Percentiles rank a stretch among this genome's conserved stretches.
phyloP scores from a whole-genome alignment of 2,797 vertebrate genomes.

The Anableps anableps region DNA sequence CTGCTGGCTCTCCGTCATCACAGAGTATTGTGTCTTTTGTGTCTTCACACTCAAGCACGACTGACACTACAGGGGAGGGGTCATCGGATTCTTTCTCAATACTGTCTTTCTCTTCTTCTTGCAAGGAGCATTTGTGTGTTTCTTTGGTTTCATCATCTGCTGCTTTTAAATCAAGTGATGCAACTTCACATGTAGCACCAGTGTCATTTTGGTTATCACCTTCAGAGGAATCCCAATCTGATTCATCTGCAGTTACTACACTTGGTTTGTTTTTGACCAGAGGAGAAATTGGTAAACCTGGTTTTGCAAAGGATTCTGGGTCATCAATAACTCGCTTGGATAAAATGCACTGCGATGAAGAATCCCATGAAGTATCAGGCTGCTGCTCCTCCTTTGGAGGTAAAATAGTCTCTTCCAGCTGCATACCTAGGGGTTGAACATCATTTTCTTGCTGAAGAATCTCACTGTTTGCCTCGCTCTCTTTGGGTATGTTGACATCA shows the following conservation, averaged over 20 bases:
- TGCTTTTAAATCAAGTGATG: slow-evolving; percentile 12
- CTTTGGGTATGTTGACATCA: slow-evolving; percentile 33
- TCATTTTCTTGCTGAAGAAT: slow-evolving; percentile 21
- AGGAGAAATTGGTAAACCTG: slow-evolving; percentile 12
- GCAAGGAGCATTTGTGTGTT: slow-evolving; percentile 13
- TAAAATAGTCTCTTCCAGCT: slow-evolving; percentile 20
- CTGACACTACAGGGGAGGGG: slow-evolving; percentile 45
- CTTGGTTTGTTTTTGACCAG: slow-evolving; percentile 12
- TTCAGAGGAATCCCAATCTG: slow-evolving; percentile 68
- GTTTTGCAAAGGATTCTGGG: slow-evolving; percentile 9
- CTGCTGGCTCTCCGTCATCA: neutral
- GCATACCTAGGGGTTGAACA: slow-evolving; percentile 16
- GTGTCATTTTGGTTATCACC: slow-evolving; percentile 34
- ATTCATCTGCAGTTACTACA: slow-evolving; percentile 38
- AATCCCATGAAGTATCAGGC: slow-evolving; percentile 37
- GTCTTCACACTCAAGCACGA: slow-evolving; percentile 26
- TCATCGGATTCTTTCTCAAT: slow-evolving; percentile 29
- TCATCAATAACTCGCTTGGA: slow-evolving; percentile 15
- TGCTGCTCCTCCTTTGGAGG: slow-evolving; percentile 31
- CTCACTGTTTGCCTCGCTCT: slow-evolving; percentile 27
- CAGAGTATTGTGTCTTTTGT: slow-evolving; percentile 9
- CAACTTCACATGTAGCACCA: slow-evolving; percentile 6
- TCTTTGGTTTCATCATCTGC: slow-evolving; percentile 17
- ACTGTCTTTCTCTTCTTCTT: slow-evolving; percentile 33
- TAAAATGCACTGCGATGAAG: slow-evolving; percentile 43